Evolutionary conservation across 2,113 vertebrate species (phyloP), one percentile per base, ranked within the genome.

Genomic region (Ptyas mucosa): DNA sequence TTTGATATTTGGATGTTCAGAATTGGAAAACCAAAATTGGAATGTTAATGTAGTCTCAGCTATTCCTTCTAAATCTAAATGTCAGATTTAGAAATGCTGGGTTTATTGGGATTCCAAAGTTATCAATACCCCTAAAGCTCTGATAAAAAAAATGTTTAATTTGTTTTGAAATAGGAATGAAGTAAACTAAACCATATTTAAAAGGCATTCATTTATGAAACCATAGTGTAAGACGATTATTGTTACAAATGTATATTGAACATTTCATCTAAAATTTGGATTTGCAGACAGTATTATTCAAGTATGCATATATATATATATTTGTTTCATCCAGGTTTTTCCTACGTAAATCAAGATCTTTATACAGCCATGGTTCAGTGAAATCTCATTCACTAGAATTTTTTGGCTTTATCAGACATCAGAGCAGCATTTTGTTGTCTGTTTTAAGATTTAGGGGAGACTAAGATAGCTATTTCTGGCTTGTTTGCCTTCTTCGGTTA

Each of bases 91-190:
- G 51, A 64, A 54, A 89, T 20, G 51, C 11, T 51, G 23, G 8
- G 34, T 81, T 26, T 75, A 58, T 51, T 85, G 29, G 21, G 53
- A 85, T 89, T 92, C 7, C 43, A 58, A 58, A 55, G 15, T 29
- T 85, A 49, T 85, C 86, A 85, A 92, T 58, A 8, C 3, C 5
- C 5, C 85, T 89, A 26, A 85, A 1, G 55, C 89, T 51, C 14
- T 81, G 39, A 29, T 69, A 7, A 49, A 11, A 89, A n/a, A n/a
- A 75, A 23, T 81, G 11, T 69, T 64, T 75, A 55, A 34, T 91
- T 91, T 61, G 51, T 39, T 85, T 92, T 92, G 14, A 89, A 92
- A 55, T 58, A 43, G 64, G 43, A 26, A 92, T 58, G 85, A 89
- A 85, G 15, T 23, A 89, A 89, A 85, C 43, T 46, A 75, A 88